A percentile compares a stretch with the other conserved stretches of the same genome.
Evolutionary conservation across 2,113 vertebrate genomes (phyloP).

Genomic region (Vulpes vulpes): DNA sequence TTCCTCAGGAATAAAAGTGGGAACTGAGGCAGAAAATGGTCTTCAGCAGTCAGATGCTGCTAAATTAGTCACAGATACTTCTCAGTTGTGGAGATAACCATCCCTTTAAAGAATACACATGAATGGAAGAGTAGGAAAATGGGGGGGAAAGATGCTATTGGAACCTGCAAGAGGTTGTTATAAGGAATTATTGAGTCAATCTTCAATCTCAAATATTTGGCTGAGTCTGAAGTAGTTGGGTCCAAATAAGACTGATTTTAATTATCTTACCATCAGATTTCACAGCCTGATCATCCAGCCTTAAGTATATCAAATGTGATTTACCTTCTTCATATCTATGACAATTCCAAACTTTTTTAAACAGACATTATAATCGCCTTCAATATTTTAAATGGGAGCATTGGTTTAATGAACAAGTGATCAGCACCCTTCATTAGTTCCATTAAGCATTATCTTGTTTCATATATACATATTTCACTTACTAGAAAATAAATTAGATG

Average conservation of each 20-base stretch:
- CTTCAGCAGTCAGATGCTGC: not conserved
- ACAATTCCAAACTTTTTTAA: slow-evolving; percentile 67
- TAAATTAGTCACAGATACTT: not conserved
- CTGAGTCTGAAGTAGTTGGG: slow-evolving; percentile 53
- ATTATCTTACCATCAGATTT: not conserved
- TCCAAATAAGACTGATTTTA: slow-evolving; percentile 69
- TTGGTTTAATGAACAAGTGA: slow-evolving; percentile 10
- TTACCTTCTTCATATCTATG: slow-evolving; percentile 36
- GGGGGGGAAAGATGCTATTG: not conserved
- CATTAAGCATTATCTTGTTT: not conserved
- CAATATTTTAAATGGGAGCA: slow-evolving; percentile 11
- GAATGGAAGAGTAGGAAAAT: not conserved
- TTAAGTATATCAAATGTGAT: slow-evolving; percentile 51
- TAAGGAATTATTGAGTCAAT: not conserved
- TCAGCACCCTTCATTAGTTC: not conserved
- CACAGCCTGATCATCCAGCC: slow-evolving; percentile 56
- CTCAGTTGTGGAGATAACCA: not conserved
- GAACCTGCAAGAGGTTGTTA: not conserved
- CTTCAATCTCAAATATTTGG: slow-evolving; percentile 50
- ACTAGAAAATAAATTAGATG: slow-evolving; percentile 41
- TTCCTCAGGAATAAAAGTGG: slow-evolving; percentile 1
- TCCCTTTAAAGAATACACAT: not conserved
- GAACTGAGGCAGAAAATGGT: slow-evolving; percentile 40
- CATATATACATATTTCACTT: slow-evolving; percentile 41
- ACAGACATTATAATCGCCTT: slow-evolving; percentile 14